Conservation (phyloP, 2,888 invertebrate genomes). For the Microctonus brassicae region DNA sequence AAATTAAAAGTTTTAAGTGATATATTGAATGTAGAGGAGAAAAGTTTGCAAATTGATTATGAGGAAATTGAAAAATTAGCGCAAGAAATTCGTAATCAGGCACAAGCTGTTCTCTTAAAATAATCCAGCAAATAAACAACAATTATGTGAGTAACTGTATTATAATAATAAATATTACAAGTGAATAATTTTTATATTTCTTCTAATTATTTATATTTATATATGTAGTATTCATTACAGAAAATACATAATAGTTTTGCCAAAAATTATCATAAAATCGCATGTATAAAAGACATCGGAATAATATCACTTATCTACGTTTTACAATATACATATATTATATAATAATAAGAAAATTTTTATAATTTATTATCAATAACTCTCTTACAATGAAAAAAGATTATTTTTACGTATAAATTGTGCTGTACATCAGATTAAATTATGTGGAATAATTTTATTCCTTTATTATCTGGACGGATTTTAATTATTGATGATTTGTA, state of each 20-base stretch:
- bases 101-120: constrained; percentile 62
- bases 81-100: constrained; percentile 66
- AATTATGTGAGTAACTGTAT: not conserved
- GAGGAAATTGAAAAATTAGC: constrained; percentile 63
- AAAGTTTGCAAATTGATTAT: constrained; percentile 57
- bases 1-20: constrained; percentile 60
- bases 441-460: not conserved
- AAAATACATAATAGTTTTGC: too few species aligned
- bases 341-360: not conserved
- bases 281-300: not conserved
- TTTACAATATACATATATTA: not conserved
- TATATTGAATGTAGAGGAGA: constrained; percentile 54
- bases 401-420: not conserved
- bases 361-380: not conserved
- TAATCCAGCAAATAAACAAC: constrained; percentile 32
- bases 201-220: not conserved
- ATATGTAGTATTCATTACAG: not conserved
- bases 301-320: not conserved
- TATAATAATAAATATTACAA: not conserved
- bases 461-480: not conserved
- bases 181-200: too few species aligned
- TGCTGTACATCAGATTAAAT: not conserved
- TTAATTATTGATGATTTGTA: not conserved
- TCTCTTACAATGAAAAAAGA: not conserved
- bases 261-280: not conserved